phyloP scores from a whole-genome alignment of 64 coral and sea anemone genomes.

The Hydrozoanthus tunicans region DNA sequence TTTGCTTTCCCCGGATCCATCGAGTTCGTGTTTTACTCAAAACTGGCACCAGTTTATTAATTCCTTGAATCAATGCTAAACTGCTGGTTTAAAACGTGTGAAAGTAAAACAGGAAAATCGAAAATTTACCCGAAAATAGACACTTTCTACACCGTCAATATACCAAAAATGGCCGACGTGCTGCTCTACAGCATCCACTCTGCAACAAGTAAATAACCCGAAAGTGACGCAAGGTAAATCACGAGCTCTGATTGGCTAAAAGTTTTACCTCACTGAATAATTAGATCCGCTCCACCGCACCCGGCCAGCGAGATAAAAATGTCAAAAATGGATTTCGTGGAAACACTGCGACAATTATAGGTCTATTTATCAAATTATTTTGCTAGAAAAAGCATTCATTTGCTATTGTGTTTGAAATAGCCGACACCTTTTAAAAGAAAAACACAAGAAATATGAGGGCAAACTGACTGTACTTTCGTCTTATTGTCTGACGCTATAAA shows the following conservation, averaged over 20 bases:
- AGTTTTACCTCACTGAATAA: not conserved
- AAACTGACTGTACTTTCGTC: too few species aligned
- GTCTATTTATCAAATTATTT: too few species aligned
- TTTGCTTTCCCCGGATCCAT: not conserved
- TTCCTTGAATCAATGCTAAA: not conserved
- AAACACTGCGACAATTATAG: too few species aligned
- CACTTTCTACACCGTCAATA: not conserved
- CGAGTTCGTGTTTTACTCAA: not conserved
- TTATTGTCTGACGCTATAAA: too few species aligned
- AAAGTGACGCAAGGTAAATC: constrained; percentile 30
- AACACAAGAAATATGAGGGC: too few species aligned
- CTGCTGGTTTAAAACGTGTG: not conserved
- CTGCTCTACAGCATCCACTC: not conserved
- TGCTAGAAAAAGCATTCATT: too few species aligned
- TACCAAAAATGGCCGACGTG: constrained; percentile 49
- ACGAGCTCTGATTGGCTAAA: constrained; percentile 10
- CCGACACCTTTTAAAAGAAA: too few species aligned
- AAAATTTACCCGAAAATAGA: not conserved
- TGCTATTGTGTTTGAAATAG: too few species aligned
- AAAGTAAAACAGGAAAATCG: constrained; percentile 10
- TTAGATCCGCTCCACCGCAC: constrained; percentile 51
- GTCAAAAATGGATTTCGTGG: too few species aligned
- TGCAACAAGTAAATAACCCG: constrained; percentile 42
- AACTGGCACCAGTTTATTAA: not conserved
- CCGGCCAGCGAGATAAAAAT: not conserved